Conservation (phyloP, 2,113 vertebrate genomes). For the Pleuronectes platessa region DNA sequence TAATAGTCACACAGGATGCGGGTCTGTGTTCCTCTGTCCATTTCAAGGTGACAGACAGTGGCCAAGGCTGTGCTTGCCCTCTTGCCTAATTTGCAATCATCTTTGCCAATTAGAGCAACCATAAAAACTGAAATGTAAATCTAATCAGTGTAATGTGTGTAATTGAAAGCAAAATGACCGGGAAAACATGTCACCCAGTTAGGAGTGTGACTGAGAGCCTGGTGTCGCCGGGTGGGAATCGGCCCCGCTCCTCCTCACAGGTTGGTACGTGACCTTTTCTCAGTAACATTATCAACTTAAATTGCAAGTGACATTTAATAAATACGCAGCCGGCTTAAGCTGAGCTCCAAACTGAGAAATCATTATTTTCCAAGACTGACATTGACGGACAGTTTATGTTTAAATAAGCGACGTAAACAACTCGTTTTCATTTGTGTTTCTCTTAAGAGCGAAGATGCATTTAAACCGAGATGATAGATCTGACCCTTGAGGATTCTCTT, state of each 20-base stretch:
- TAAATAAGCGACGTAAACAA: constrained; percentile 46
- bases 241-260: constrained; percentile 54
- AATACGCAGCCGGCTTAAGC: constrained; percentile 75
- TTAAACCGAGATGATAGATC: background rate
- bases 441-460: background rate
- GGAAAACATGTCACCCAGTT: constrained; percentile 73
- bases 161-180: constrained; percentile 82
- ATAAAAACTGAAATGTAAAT: constrained; percentile 80
- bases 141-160: constrained; percentile 82
- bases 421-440: background rate
- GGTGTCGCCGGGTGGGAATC: constrained; percentile 54
- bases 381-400: constrained; percentile 64
- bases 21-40: constrained; percentile 63
- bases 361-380: constrained; percentile 71
- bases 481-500: background rate
- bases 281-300: constrained; percentile 82
- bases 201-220: constrained; percentile 59
- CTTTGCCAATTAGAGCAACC: constrained; percentile 81
- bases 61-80: constrained; percentile 53
- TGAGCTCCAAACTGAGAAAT: constrained; percentile 66
- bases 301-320: constrained; percentile 85
- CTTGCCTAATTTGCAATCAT: constrained; percentile 82
- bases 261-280: constrained; percentile 80
- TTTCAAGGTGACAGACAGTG: constrained; percentile 81
- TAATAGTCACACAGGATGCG: constrained; percentile 54